Evolutionary conservation across 1,140 invertebrate genomes (phyloP), one percentile per base, ranked within the genome.

Genomic region (Oryctes rhinoceros): DNA sequence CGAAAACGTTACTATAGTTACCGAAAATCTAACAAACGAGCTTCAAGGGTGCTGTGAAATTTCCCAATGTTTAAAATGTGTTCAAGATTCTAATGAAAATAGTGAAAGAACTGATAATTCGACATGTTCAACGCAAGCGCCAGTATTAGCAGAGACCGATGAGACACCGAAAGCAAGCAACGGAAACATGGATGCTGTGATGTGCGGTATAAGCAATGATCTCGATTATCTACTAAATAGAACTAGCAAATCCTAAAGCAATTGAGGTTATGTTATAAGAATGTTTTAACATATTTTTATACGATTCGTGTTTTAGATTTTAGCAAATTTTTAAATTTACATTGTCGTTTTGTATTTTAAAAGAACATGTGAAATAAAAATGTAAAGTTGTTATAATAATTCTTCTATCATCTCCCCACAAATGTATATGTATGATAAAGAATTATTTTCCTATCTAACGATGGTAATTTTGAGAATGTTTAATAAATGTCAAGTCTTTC

Each of bases 171-270:
- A 18, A 18, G 15, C 53, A n/a, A 18, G 65, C 20, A 71, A 30
- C 24, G 76, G 30, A 35, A 78, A 78, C 53, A 35, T 78, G 49
- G 77, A 78, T 78, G 47, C 47, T 53, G 77, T 78, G 49, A 78
- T 78, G 77, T 53, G 47, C 24, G 59, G 77, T 35, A 78, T 78
- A 78, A 78, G 47, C 24, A 35, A 78, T 30, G 77, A 78, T 78
- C 49, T 78, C 18, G 77, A 78, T 78, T 78, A 59, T 59, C 37
- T 78, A 78, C 49, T 78, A 11, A 78, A 78, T 37, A 59, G 77
- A 35, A 59, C 24, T 59, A 35, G 15, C n/a, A 48, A 48, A 24
- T n/a, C 35, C 44, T 11, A 47, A 47, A 47, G 4, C 4, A 49
- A 48, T 71, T 71, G 13, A 37, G 24, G 7, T 4, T n/a, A 53